Percentiles rank a stretch among this genome's conserved stretches.
phyloP scores from a whole-genome alignment of 2,797 vertebrate species.

The Enteromius thamalakanensis region DNA sequence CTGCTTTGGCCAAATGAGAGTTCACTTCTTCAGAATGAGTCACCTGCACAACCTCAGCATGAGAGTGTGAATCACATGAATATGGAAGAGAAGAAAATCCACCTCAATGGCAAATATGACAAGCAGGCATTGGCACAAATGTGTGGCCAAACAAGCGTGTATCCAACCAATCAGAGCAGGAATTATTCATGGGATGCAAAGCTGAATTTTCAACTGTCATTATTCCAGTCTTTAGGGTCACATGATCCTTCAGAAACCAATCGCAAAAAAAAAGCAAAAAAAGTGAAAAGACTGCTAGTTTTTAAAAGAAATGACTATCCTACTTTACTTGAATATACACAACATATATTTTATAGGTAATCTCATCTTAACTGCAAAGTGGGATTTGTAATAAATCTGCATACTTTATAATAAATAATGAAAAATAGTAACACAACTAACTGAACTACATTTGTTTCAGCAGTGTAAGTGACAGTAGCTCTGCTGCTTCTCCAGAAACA shows the following conservation, averaged over 20 bases:
- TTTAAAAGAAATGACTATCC: too few species aligned
- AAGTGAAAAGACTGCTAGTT: too few species aligned
- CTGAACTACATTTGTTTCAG: background rate
- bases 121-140: background rate
- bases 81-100: constrained; percentile 1
- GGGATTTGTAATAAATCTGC: too few species aligned
- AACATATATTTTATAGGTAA: background rate
- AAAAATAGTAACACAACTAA: background rate
- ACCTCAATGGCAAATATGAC: background rate
- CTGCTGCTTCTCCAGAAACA: background rate
- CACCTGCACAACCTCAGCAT: constrained; percentile 24
- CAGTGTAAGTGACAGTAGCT: background rate
- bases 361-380: background rate
- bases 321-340: background rate
- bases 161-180: background rate
- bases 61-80: constrained; percentile 13
- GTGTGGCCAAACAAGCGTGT: background rate
- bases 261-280: too few species aligned
- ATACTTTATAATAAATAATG: too few species aligned
- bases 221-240: background rate
- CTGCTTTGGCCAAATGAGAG: constrained; percentile 8
- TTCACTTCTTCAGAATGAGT: constrained; percentile 31
- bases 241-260: background rate
- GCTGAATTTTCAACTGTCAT: background rate
- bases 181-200: background rate